Evolutionary conservation across 2,797 vertebrate genomes (phyloP).

Genomic region (Brotula barbata): DNA sequence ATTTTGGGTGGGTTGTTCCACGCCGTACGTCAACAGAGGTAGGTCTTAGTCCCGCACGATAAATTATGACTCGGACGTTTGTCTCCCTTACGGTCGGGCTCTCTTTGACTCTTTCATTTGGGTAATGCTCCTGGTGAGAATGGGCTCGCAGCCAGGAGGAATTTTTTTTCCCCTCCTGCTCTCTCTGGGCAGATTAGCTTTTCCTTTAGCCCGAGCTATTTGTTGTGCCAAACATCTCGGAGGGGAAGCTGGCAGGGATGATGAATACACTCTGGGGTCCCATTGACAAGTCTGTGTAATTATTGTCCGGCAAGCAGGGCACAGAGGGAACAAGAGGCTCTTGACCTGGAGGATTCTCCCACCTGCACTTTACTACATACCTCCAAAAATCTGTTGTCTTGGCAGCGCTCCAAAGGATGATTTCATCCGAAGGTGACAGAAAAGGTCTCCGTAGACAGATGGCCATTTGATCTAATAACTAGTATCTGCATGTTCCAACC

Average conservation of each 20-base stretch:
- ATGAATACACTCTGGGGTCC: slow-evolving; percentile 60
- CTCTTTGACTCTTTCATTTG: slow-evolving; percentile 52
- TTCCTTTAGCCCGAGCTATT: slow-evolving; percentile 48
- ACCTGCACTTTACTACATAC: slow-evolving; percentile 33
- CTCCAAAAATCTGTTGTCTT: slow-evolving; percentile 52
- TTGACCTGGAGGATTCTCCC: slow-evolving; percentile 62
- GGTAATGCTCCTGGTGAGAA: slow-evolving; percentile 33
- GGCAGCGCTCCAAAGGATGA: slow-evolving; percentile 48
- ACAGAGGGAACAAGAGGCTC: slow-evolving; percentile 60
- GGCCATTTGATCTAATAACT: slow-evolving; percentile 75
- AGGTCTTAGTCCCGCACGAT: background rate
- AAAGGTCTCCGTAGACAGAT: slow-evolving; percentile 69
- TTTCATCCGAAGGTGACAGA: slow-evolving; percentile 66
- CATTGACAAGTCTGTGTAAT: slow-evolving; percentile 67
- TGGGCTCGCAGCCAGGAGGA: slow-evolving; percentile 36
- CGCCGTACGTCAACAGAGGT: background rate
- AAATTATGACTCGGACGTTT: too few relatives aligned
- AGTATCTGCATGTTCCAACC: slow-evolving; percentile 63
- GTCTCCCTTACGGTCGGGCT: slow-evolving; percentile 22
- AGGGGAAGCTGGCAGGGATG: slow-evolving; percentile 59
- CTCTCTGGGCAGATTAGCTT: slow-evolving; percentile 58
- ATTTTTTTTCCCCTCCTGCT: slow-evolving; percentile 19
- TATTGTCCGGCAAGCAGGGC: slow-evolving; percentile 45
- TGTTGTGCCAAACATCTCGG: slow-evolving; percentile 55
- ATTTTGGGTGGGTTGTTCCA: background rate